These are phyloP conservation scores for Agriopis marginaria DNA, from an alignment of 2,888 invertebrate genomes.

Conservation along the genomic window DNA sequence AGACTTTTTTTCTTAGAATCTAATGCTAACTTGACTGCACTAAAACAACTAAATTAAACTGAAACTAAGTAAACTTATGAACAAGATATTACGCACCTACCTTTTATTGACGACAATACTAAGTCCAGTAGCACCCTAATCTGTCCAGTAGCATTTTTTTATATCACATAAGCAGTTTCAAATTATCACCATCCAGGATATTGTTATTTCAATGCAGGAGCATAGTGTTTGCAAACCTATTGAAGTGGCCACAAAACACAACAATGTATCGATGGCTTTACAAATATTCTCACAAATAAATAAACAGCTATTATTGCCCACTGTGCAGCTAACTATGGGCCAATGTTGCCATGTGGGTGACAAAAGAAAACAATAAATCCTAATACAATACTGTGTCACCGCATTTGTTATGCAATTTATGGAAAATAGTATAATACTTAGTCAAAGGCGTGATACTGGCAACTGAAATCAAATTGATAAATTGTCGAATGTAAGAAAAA, in stretches of 20 bases:
- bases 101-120: not conserved
- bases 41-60: too few species aligned
- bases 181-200: slow-evolving; percentile 43
- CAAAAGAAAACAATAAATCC: slow-evolving; percentile 81
- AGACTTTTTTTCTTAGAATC: too few species aligned
- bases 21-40: too few species aligned
- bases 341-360: slow-evolving; percentile 64
- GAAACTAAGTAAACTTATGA: too few species aligned
- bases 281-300: slow-evolving; percentile 72
- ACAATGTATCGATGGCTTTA: slow-evolving; percentile 54
- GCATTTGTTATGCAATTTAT: slow-evolving; percentile 83
- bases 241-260: slow-evolving; percentile 61
- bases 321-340: slow-evolving; percentile 62
- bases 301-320: slow-evolving; percentile 69
- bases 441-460: slow-evolving; percentile 56
- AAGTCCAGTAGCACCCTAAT: slow-evolving; percentile 14
- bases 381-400: slow-evolving; percentile 74
- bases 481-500: not conserved
- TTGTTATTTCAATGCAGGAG: slow-evolving; percentile 50
- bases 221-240: slow-evolving; percentile 57
- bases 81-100: not conserved
- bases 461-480: slow-evolving; percentile 31
- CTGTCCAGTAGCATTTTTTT: slow-evolving; percentile 10
- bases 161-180: slow-evolving; percentile 42
- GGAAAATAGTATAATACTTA: slow-evolving; percentile 60